Evolutionary conservation across 2,113 vertebrate genomes (phyloP), one percentile per base, ranked within the genome.

Genomic region (Reinhardtius hippoglossoides): DNA sequence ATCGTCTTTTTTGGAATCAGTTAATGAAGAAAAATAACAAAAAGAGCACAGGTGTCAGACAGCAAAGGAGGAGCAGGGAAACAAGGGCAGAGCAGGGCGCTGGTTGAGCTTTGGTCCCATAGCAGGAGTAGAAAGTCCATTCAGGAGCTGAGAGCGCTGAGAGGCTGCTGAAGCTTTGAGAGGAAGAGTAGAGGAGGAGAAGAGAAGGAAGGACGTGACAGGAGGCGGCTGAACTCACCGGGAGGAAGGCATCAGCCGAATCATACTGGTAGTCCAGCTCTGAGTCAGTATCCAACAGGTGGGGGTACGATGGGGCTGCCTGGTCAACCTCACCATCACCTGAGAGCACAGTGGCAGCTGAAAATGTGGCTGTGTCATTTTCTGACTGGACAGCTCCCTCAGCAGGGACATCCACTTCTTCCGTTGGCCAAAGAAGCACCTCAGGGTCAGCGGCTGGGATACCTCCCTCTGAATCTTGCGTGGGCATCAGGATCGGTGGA

Each of bases 231-330:
- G 60, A 85, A 94, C 95, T 96, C 92, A 98, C 97, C 95, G 94
- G 95, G 80, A 97, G 95, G 88, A 95, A 95, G 83, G 93, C 93
- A 60, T 96, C 95, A 46, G 94, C 94, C 55, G 90, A 89, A 82
- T 98, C 97, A 71, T 95, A 96, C 85, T 97, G 96, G 92, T 97
- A 99, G 92, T 98, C 96, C 0, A 96, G 88, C 82, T 96, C 95
- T 63, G 94, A 94, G 85, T 95, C 96, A 10, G 94, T 89, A 67
- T 95, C 95, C 71, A 95, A 82, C 70, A 97, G 94, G 44, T 93
- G 94, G 64, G 95, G 94, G 78, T 95, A 96, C 18, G 94, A 91
- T 15, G 95, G 92, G n/a, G 94, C 87, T 57, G 93, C 90, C 4
- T 89, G 95, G 74, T 97, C 96, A 0, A 94, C 93, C 89, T 99